Percentiles rank a stretch among this genome's conserved stretches.
Evolutionary conservation across 2,113 vertebrate species (phyloP).

Genomic region (Empidonax traillii): DNA sequence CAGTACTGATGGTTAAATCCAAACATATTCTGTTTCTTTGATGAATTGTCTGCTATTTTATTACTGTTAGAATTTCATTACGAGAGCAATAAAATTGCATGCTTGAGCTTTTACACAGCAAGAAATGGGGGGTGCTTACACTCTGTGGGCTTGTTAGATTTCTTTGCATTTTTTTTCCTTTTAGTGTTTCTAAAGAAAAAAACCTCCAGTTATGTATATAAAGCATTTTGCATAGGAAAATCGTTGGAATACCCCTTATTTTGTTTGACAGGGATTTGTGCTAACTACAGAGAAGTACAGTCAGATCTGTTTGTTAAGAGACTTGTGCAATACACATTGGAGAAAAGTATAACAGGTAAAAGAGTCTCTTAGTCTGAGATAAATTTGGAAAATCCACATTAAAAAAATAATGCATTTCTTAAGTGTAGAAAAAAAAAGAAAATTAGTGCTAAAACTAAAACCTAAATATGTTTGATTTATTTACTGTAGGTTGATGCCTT

Average conservation of each 20-base stretch:
- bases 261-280: neutral
- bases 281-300: neutral
- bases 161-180: neutral
- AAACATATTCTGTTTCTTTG: neutral
- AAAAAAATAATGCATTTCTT: neutral
- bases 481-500: slow-evolving; percentile 91
- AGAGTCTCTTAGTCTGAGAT: neutral
- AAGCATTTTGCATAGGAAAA: neutral
- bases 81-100: neutral
- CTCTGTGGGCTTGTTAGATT: neutral
- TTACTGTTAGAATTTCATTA: neutral
- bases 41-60: neutral
- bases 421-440: neutral
- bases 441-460: neutral
- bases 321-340: neutral
- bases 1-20: neutral
- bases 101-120: neutral
- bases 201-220: neutral
- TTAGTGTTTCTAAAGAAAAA: neutral
- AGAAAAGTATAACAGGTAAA: neutral
- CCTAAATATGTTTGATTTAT: neutral
- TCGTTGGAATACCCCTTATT: neutral
- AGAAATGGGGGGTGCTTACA: neutral
- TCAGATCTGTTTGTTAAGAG: neutral
- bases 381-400: neutral